Base-by-base conservation (phyloP, 2,888 invertebrate species). In the Parascotia fuliginaria region DNA sequence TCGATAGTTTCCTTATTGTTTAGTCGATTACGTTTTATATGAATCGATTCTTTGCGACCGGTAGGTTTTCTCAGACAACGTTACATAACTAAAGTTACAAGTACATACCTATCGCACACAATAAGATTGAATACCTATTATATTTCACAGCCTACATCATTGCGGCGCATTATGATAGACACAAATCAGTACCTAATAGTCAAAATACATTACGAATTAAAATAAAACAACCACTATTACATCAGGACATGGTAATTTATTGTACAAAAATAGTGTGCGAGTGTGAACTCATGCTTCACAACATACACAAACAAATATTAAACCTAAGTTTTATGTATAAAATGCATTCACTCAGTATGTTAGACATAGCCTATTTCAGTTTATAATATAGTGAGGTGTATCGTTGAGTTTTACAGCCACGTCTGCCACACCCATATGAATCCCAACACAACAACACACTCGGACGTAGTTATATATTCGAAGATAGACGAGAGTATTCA, bases 181-280 rank as follows among this genome's bases (percentile, higher is more conserved):
- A 43, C 31, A 46, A 49, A 51, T 58, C 32, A 14, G 39, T 31
- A n/a, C 27, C n/a, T 19, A 28, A 45, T 41, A 47, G 14, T 53
- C 48, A 57, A 53, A 65, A 69, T 64, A 52, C 43, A 52, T 52
- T 42, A 57, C 52, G 56, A 56, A 65, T 51, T 57, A 37, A 84
- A 90, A 91, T 89, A 85, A 92, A 92, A 92, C 89, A 85, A 89
- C 71, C 54, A 60, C 66, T 59, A 51, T 75, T 72, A 77, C 81
- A 83, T 87, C 82, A 83, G 89, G 89, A 89, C 91, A 89, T 87
- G 87, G 87, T 90, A 89, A 64, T 90, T 91, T 92, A 92, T 92
- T 92, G 89, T 92, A 92, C 89, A 92, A 92, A 92, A 92, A 92
- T 92, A 92, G 88, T 90, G 91, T 90, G 91, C 90, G 89, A 89